Base-by-base conservation (phyloP, 64 coral and sea anemone genomes). In the Actinia equina region DNA sequence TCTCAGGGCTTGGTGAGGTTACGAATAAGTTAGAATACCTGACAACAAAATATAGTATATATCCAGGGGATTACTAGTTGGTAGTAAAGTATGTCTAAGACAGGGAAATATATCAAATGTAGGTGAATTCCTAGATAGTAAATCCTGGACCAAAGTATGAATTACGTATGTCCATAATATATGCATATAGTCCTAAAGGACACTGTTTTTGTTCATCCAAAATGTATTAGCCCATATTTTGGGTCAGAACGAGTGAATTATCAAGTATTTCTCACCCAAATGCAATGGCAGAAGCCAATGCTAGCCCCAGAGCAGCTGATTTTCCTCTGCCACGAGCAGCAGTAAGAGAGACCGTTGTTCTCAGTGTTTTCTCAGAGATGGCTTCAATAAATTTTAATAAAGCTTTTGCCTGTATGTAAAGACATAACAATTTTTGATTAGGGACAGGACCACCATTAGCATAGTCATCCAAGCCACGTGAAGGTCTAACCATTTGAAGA, bases 21-120 rank as follows among this genome's bases (percentile, higher is more conserved):
- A 98, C 96, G 93, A 98, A 98, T 59, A 98, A 86, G n/a, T 98
- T 98, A 37, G 96, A 98, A 85, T 98, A 98, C 14, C 93, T 98
- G 80, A 18, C 57, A 91, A 51, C 15, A 10, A 57, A 42, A 86
- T 70, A n/a, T 85, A 23, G 7, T 44, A 79, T 2, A 49, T 49
- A 4, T 49, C 46, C 46, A 6, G 46, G 0, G 7, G 4, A 26
- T 74, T n/a, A 8, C 6, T 74, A 25, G 19, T 74, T 26, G 22
- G n/a, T 74, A 25, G 70, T 26, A 74, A 41, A n/a, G 8, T 25
- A 23, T 9, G 13, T 6, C 70, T 23, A 41, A 17, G 22, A 74
- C 70, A 26, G 22, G 70, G 6, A 74, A 74, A 41, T 20, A 74
- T 26, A 74, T 5, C 70, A 74, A 74, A n/a, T 74, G 70, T 11